These are phyloP conservation scores for Onychomys leucogaster DNA, from an alignment of 2,797 vertebrate species.

Conservation along the genomic window DNA sequence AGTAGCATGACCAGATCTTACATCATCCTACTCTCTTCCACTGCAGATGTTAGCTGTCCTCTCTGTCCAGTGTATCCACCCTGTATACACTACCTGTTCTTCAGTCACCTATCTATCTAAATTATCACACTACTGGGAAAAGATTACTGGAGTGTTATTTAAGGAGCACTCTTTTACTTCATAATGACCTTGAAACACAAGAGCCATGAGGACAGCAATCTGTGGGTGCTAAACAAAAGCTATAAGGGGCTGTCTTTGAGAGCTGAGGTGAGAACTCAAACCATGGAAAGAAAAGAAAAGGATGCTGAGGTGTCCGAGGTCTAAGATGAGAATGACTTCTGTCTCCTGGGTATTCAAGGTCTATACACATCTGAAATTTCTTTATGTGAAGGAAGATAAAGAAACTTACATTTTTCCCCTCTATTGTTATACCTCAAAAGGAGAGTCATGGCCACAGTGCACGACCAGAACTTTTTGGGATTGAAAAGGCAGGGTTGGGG, in stretches of 20 bases:
- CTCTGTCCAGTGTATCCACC: background rate
- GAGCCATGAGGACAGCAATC: background rate
- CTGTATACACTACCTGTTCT: background rate
- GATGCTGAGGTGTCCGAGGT: background rate
- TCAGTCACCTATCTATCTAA: background rate
- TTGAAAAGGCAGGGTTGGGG: background rate
- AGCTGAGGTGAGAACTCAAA: background rate
- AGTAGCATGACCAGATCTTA: background rate
- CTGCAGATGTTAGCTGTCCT: background rate
- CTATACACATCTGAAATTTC: background rate
- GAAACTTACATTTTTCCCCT: background rate
- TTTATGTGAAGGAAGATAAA: background rate
- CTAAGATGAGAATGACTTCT: background rate
- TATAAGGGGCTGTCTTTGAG: background rate
- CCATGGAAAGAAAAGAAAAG: background rate
- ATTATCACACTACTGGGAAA: background rate
- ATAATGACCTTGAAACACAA: background rate
- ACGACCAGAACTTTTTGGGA: background rate
- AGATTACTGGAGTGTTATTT: background rate
- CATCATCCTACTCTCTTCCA: background rate
- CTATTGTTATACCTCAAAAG: background rate
- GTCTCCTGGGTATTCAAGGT: background rate
- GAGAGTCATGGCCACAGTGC: background rate
- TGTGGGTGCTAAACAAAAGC: background rate
- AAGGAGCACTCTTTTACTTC: background rate